Percentiles rank a stretch among this genome's conserved stretches.
Conservation (phyloP, 2,888 invertebrate species). For the Autographa pulchrina region DNA sequence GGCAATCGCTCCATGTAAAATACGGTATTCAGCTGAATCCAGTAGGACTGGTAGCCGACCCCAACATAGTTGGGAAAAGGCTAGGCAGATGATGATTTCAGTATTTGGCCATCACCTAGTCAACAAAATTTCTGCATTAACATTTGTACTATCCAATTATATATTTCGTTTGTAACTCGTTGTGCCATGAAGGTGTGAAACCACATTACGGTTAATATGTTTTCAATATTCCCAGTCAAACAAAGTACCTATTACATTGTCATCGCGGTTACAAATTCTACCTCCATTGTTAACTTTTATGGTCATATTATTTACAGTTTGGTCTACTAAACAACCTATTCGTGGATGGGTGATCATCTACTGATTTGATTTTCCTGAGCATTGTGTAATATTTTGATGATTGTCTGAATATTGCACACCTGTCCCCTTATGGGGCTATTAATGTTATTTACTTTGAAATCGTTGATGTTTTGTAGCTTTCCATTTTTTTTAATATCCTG, state of each 20-base stretch:
- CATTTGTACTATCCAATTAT: too few relatives aligned
- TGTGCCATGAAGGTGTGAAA: conserved; percentile 18
- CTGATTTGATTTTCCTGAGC: conserved; percentile 32
- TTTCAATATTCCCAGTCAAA: conserved; percentile 43
- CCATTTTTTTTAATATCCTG: too few relatives aligned
- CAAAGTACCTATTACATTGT: conserved; percentile 31
- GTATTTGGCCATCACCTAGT: too few relatives aligned
- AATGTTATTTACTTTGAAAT: too few relatives aligned
- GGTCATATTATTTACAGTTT: conserved; percentile 41
- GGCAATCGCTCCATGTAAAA: too few relatives aligned
- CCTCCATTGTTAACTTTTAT: conserved; percentile 47
- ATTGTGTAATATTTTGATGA: neutral
- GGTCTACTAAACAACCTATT: conserved; percentile 36
- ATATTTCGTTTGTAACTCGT: neutral
- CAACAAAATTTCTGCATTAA: too few relatives aligned
- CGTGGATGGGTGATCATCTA: conserved; percentile 32
- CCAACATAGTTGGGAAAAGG: too few relatives aligned
- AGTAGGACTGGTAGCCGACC: too few relatives aligned
- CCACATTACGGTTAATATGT: conserved; percentile 42
- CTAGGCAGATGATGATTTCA: too few relatives aligned
- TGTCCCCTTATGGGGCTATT: too few relatives aligned
- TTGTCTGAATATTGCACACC: neutral
- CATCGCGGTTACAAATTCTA: conserved; percentile 48
- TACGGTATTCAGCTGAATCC: too few relatives aligned
- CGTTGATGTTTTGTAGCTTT: too few relatives aligned